A percentile compares a stretch with the other conserved stretches of the same genome.
phyloP scores from a whole-genome alignment of 2,113 vertebrate species.

The Passer domesticus region DNA sequence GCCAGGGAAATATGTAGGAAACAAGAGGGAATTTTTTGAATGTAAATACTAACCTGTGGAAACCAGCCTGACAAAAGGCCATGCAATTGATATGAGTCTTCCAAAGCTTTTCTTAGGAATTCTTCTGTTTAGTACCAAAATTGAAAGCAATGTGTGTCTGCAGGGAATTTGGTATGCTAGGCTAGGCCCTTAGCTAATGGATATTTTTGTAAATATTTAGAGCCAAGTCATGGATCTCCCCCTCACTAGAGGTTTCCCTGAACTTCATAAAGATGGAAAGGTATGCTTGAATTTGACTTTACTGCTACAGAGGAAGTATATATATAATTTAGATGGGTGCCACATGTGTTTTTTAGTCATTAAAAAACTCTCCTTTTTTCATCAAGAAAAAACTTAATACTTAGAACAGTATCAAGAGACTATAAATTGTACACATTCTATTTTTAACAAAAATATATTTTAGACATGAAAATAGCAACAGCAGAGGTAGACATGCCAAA shows the following conservation, averaged over 20 bases:
- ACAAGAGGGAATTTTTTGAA: background rate
- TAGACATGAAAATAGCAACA: background rate
- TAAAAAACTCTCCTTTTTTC: accelerated
- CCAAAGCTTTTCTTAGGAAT: background rate
- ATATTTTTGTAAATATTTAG: conserved; percentile 52
- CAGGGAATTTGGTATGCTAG: background rate
- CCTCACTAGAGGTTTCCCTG: background rate
- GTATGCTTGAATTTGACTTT: conserved; percentile 1
- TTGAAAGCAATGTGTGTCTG: background rate
- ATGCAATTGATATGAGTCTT: background rate
- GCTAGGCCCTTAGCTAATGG: background rate
- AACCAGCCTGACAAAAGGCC: background rate
- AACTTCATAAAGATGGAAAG: background rate
- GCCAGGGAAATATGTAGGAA: background rate
- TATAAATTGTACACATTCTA: background rate
- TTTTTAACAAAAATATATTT: background rate
- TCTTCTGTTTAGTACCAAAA: conserved; percentile 10
- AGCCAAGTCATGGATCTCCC: background rate
- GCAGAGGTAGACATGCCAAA: background rate
- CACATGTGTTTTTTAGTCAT: background rate
- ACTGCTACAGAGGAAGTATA: background rate
- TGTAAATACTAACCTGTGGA: background rate
- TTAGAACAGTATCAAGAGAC: background rate
- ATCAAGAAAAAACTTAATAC: background rate
- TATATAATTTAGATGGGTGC: background rate